A percentile compares a stretch with the other conserved stretches of the same genome.
Conservation (phyloP, 23 tunicate genomes). For the Corella eumyota region DNA sequence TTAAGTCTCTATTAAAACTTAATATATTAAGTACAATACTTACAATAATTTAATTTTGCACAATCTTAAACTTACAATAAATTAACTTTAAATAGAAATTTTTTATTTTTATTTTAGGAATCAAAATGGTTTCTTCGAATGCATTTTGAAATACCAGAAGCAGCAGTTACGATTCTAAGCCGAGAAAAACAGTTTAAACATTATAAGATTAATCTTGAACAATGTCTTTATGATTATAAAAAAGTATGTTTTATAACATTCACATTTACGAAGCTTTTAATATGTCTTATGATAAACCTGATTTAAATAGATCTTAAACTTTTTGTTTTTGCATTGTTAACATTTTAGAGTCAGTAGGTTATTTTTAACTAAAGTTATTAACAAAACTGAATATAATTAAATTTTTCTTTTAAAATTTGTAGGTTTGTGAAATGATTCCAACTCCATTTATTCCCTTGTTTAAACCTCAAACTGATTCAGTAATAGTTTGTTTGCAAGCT, state of each 20-base stretch:
- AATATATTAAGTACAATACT: no score
- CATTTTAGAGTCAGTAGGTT: no score
- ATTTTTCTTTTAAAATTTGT: no score
- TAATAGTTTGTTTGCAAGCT: slow-evolving; percentile 51
- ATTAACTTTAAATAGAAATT: no score
- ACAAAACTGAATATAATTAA: neutral
- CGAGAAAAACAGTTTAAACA: slow-evolving; percentile 63
- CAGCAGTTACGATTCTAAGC: slow-evolving; percentile 40
- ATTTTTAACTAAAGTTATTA: neutral
- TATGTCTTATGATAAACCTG: no score
- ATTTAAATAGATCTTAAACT: neutral
- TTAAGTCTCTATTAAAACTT: no score
- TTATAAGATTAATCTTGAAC: slow-evolving; percentile 70
- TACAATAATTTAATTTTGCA: no score
- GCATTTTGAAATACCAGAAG: slow-evolving; percentile 80
- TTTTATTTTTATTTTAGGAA: slow-evolving; percentile 42
- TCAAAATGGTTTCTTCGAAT: slow-evolving; percentile 80
- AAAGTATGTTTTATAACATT: slow-evolving; percentile 22
- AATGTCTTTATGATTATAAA: slow-evolving; percentile 70
- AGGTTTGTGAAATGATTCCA: slow-evolving; percentile 71
- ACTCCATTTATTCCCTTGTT: slow-evolving; percentile 36
- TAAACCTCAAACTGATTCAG: slow-evolving; percentile 63
- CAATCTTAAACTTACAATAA: no score
- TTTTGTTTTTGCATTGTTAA: neutral
- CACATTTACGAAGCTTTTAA: no score